phyloP scores from a whole-genome alignment of 1,140 invertebrate genomes.

The Diachasma alloeum region DNA sequence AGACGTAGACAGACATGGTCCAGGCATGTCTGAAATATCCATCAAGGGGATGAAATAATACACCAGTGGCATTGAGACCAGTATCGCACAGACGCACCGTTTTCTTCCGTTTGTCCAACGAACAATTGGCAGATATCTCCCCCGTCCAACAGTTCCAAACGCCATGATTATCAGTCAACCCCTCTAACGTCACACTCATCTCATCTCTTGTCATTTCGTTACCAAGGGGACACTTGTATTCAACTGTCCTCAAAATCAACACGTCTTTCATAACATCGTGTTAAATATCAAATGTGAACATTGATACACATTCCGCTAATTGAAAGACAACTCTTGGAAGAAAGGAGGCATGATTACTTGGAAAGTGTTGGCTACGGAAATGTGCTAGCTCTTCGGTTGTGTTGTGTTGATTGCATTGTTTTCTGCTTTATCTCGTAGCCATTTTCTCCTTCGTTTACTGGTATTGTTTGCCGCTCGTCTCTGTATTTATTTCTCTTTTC shows the following conservation, averaged over 20 bases:
- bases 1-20: background rate
- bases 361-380: background rate
- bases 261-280: background rate
- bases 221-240: background rate
- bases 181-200: background rate
- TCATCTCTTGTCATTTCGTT: background rate
- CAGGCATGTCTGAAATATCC: slow-evolving; percentile 4
- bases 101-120: background rate
- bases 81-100: background rate
- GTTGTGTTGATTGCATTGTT: slow-evolving; percentile 5
- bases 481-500: background rate
- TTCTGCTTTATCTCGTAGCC: slow-evolving; percentile 2
- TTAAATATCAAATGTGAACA: background rate
- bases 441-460: slow-evolving; percentile 8
- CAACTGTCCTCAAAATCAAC: background rate
- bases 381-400: background rate
- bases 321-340: background rate
- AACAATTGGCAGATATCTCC: slow-evolving; percentile 19
- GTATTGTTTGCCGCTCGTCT: background rate
- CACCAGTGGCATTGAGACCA: background rate
- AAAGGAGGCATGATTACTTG: background rate
- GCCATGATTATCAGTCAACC: background rate
- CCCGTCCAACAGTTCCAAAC: background rate
- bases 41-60: slow-evolving; percentile 21
- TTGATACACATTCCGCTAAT: background rate